Evolutionary conservation across 2,797 vertebrate species (phyloP).

Genomic region (Varecia variegata): DNA sequence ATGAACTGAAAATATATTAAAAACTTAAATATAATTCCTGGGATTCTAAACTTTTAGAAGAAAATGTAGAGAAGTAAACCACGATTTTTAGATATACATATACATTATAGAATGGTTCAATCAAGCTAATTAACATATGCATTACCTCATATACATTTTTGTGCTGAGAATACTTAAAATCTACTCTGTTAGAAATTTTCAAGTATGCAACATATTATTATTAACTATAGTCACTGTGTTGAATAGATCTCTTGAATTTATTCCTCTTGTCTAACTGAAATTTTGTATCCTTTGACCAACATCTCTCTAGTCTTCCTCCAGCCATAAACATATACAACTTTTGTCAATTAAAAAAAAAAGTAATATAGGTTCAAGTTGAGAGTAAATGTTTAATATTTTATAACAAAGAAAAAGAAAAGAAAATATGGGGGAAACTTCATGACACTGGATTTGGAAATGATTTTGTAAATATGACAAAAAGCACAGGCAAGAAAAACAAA

Average conservation of each 20-base stretch:
- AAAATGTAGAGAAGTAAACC: not conserved
- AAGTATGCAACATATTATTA: not conserved
- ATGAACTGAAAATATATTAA: not conserved
- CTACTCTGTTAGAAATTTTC: not conserved
- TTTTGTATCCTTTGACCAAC: not conserved
- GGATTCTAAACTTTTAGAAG: not conserved
- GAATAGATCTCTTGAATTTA: not conserved
- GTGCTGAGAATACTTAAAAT: not conserved
- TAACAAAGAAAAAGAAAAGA: not conserved
- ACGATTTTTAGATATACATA: not conserved
- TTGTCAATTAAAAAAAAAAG: not conserved
- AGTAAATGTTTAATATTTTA: not conserved
- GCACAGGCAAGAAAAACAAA: not conserved
- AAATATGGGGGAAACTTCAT: not conserved
- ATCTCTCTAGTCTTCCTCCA: not conserved
- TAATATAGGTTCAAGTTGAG: not conserved
- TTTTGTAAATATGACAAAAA: not conserved
- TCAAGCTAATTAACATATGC: not conserved
- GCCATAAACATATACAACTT: not conserved
- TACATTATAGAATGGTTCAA: not conserved
- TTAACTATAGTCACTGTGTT: not conserved
- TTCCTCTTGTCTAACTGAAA: not conserved
- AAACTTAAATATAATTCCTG: not conserved
- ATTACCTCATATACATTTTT: not conserved
- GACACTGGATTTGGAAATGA: not conserved